These are phyloP conservation scores for Adelges cooleyi DNA, from an alignment of 1,140 invertebrate genomes.

Conservation along the genomic window DNA sequence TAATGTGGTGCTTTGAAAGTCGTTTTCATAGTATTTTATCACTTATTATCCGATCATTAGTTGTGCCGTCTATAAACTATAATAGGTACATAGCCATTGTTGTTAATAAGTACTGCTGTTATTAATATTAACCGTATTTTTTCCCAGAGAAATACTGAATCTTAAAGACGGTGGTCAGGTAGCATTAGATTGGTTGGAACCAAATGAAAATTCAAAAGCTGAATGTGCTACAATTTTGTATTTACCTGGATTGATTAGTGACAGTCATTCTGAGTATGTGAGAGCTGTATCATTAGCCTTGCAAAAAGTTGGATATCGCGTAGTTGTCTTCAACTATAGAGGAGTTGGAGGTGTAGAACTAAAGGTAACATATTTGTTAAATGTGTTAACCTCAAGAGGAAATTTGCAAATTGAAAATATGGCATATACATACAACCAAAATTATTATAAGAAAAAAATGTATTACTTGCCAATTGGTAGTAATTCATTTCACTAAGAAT, in stretches of 20 bases:
- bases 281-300: constrained; percentile 61
- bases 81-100: constrained; percentile 41
- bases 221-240: constrained; percentile 55
- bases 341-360: constrained; percentile 62
- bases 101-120: neutral
- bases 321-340: constrained; percentile 70
- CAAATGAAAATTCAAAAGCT: constrained; percentile 41
- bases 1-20: constrained; percentile 74
- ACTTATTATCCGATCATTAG: constrained; percentile 50
- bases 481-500: too few relatives aligned
- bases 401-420: too few relatives aligned
- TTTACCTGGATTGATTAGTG: constrained; percentile 55
- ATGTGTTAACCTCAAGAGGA: too few relatives aligned
- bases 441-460: too few relatives aligned
- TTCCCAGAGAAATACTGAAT: constrained; percentile 56
- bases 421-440: too few relatives aligned
- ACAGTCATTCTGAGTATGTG: constrained; percentile 69
- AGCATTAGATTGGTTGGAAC: constrained; percentile 61
- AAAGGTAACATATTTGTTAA: constrained; percentile 45
- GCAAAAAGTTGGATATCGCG: constrained; percentile 49
- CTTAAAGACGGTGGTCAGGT: constrained; percentile 75
- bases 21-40: constrained; percentile 67
- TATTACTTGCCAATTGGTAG: too few relatives aligned
- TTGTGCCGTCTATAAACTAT: constrained; percentile 46
- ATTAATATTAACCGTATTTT: too few relatives aligned